phyloP scores from a whole-genome alignment of 1,140 invertebrate genomes.

The Conus ventricosus region DNA sequence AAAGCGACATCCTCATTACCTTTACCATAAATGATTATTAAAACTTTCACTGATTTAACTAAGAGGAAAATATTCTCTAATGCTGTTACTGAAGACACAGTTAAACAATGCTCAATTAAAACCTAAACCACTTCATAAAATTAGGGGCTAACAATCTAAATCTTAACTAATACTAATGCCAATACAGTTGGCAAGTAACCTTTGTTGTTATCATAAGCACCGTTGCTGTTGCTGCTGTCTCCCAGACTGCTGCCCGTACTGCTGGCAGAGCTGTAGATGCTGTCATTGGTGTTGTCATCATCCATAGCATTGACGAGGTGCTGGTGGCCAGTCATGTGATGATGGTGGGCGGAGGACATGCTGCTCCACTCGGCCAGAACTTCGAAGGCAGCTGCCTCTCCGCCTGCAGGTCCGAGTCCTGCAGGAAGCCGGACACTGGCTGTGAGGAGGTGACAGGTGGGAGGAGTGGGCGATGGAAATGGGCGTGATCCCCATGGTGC shows the following conservation, averaged over 20 bases:
- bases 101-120: no score
- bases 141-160: no score
- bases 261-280: constrained; percentile 17
- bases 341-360: constrained; percentile 8
- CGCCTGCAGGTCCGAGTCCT: constrained; percentile 26
- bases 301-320: not conserved
- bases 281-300: constrained; percentile 24
- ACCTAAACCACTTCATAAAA: no score
- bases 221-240: constrained; percentile 1
- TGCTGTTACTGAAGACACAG: no score
- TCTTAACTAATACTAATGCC: no score
- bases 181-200: not conserved
- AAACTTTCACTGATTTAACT: no score
- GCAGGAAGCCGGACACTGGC: not conserved
- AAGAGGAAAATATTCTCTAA: no score
- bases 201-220: constrained; percentile 11
- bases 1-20: no score
- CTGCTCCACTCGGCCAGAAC: constrained; percentile 69
- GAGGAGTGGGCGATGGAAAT: not conserved
- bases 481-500: no score
- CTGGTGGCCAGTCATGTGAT: not conserved
- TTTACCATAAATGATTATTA: no score
- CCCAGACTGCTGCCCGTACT: not conserved
- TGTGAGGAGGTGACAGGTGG: not conserved
- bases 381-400: constrained; percentile 56